Percentiles rank a stretch among this genome's conserved stretches.
These are phyloP conservation scores for Ctenomys sociabilis DNA, from an alignment of 2,113 vertebrate species.

Conservation along the genomic window DNA sequence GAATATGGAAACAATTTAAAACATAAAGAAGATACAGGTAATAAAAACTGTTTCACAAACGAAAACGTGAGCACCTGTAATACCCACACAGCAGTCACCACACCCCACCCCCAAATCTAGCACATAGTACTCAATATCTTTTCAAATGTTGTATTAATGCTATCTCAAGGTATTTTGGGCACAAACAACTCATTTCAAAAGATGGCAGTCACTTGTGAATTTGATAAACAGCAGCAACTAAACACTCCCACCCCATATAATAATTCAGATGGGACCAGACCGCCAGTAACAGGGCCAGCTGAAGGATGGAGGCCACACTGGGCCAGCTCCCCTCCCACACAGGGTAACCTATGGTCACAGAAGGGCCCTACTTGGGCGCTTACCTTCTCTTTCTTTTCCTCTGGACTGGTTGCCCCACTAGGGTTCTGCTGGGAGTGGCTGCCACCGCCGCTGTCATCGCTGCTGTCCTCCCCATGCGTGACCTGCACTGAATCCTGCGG, in stretches of 20 bases:
- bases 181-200: neutral
- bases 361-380: conserved; percentile 43
- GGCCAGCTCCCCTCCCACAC: rapidly evolving
- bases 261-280: rapidly evolving
- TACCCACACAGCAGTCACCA: neutral
- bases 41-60: neutral
- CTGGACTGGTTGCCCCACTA: conserved; percentile 69
- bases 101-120: neutral
- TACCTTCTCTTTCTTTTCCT: conserved; percentile 88
- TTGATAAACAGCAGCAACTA: neutral
- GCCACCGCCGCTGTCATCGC: conserved; percentile 74
- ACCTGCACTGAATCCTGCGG: conserved; percentile 76
- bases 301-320: neutral
- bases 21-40: neutral
- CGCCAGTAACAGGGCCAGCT: rapidly evolving
- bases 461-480: conserved; percentile 75
- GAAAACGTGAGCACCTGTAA: neutral
- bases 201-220: neutral
- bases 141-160: neutral
- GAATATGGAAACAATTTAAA: neutral
- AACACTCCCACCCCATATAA: neutral
- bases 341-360: neutral
- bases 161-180: neutral
- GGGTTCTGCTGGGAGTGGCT: conserved; percentile 84
- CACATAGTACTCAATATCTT: neutral